These are phyloP conservation scores for Falco berigora DNA, from an alignment of 2,797 vertebrate genomes.

Conservation along the genomic window DNA sequence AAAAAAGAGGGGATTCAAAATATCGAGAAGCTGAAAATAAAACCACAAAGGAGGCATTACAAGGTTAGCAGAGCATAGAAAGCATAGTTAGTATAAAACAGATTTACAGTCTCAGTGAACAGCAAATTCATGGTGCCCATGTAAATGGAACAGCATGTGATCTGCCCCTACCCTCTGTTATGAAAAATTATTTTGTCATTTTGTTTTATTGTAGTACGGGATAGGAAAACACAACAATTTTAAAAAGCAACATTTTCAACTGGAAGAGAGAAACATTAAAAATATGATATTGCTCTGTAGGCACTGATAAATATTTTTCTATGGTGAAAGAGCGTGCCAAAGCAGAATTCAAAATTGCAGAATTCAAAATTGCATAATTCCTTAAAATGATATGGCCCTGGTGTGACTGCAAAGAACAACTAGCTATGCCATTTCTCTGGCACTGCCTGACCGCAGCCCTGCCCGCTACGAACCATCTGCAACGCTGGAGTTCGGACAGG, in stretches of 20 bases:
- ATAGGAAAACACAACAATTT: slow-evolving; percentile 35
- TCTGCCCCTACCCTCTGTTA: slow-evolving; percentile 40
- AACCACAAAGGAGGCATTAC: slow-evolving; percentile 41
- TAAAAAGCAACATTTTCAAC: slow-evolving; percentile 52
- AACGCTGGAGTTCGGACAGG: not conserved
- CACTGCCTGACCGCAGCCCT: not conserved
- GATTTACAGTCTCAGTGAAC: slow-evolving; percentile 45
- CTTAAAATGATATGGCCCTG: not conserved
- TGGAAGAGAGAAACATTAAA: slow-evolving; percentile 38
- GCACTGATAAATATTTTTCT: slow-evolving; percentile 31
- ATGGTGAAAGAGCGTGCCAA: slow-evolving; percentile 13
- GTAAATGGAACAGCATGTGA: slow-evolving; percentile 37
- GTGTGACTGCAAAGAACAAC: not conserved
- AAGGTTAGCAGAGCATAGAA: slow-evolving; percentile 46
- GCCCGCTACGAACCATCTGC: not conserved
- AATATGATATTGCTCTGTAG: slow-evolving; percentile 45
- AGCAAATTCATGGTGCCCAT: slow-evolving; percentile 1
- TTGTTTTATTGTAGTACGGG: not conserved
- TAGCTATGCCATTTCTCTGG: not conserved
- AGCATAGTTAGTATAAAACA: slow-evolving; percentile 57
- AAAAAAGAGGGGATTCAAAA: not conserved
- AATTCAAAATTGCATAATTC: slow-evolving; percentile 12
- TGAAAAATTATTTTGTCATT: not conserved
- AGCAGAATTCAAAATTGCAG: slow-evolving; percentile 25
- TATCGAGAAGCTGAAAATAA: slow-evolving; percentile 22